A percentile compares a stretch with the other conserved stretches of the same genome.
phyloP scores from a whole-genome alignment of 2,888 invertebrate species.

The Charanyca ferruginea region DNA sequence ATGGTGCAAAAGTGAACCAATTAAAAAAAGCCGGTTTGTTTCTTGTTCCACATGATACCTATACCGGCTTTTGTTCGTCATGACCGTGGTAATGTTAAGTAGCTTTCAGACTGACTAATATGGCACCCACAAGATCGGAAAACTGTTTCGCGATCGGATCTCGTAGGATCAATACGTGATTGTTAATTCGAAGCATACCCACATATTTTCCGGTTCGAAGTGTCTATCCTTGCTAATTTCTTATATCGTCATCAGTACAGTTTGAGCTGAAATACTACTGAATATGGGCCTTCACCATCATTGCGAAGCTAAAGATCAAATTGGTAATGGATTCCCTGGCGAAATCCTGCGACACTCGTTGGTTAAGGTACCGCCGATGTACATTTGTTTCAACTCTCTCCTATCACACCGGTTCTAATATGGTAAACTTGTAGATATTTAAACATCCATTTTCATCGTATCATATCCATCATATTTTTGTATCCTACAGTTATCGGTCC shows the following conservation, averaged over 20 bases:
- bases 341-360: too few species aligned
- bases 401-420: too few species aligned
- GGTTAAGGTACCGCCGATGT: too few species aligned
- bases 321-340: too few species aligned
- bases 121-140: too few species aligned
- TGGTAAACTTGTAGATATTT: too few species aligned
- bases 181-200: not conserved
- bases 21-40: conserved; percentile 26
- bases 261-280: not conserved
- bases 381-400: not conserved
- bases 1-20: conserved; percentile 19
- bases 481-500: not conserved
- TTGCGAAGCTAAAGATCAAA: too few species aligned
- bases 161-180: not conserved
- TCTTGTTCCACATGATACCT: not conserved
- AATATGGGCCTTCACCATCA: too few species aligned
- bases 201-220: too few species aligned
- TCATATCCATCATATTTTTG: too few species aligned
- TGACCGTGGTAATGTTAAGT: conserved; percentile 8
- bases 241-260: not conserved
- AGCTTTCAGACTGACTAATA: not conserved
- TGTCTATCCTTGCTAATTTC: too few species aligned
- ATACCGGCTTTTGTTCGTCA: not conserved
- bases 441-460: too few species aligned
- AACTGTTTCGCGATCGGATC: not conserved